Conservation (phyloP, 1,140 invertebrate genomes). For the Solen grandis region DNA sequence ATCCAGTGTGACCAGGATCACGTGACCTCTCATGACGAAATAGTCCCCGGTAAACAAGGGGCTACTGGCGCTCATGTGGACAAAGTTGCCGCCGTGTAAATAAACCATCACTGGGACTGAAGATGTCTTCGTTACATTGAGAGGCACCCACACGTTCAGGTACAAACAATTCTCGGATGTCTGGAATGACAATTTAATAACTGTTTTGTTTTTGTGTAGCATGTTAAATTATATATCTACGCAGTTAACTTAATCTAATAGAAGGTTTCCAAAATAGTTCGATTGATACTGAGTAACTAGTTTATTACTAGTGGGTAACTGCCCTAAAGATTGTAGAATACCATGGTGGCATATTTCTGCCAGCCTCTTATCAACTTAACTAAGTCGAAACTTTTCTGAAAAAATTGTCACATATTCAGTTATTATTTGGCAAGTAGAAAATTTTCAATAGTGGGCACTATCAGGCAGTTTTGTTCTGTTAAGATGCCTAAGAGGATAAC, state of each 20-base stretch:
- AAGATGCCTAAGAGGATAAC: too few relatives aligned
- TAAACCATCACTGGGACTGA: constrained; percentile 67
- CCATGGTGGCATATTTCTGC: too few relatives aligned
- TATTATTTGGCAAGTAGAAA: too few relatives aligned
- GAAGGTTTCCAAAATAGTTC: too few relatives aligned
- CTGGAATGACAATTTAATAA: constrained; percentile 30
- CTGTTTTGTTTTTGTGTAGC: not conserved
- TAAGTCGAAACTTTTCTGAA: too few relatives aligned
- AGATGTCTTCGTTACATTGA: not conserved
- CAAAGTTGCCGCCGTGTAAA: constrained; percentile 74
- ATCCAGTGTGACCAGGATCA: constrained; percentile 82
- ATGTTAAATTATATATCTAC: too few relatives aligned
- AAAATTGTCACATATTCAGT: too few relatives aligned
- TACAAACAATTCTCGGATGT: constrained; percentile 79
- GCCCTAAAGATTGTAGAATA: not conserved
- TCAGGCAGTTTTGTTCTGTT: too few relatives aligned
- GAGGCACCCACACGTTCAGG: constrained; percentile 71
- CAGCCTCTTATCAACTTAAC: too few relatives aligned
- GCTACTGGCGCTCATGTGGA: constrained; percentile 61
- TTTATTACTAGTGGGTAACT: not conserved
- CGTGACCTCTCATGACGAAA: constrained; percentile 75
- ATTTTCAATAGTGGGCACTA: too few relatives aligned
- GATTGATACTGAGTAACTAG: not conserved
- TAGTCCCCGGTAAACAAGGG: constrained; percentile 73
- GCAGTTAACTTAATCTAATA: not conserved